Percentiles rank a stretch among this genome's conserved stretches.
Evolutionary conservation across 2,888 invertebrate species (phyloP).

Genomic region (Cryptus armator): DNA sequence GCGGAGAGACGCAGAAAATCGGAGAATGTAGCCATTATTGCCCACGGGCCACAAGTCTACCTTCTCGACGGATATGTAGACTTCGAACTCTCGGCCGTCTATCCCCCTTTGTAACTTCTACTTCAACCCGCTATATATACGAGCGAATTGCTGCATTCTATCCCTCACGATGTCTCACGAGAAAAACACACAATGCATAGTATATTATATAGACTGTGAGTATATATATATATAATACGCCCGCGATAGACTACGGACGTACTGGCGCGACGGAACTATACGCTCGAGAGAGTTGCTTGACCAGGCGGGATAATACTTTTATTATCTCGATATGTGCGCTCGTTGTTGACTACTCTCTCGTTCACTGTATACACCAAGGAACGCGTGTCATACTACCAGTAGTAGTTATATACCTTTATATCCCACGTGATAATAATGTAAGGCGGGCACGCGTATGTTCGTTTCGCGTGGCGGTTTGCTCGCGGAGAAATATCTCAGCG

Average conservation of each 20-base stretch:
- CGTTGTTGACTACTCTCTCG: slow-evolving; percentile 41
- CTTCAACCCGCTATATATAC: not conserved
- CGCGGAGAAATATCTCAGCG: slow-evolving; percentile 45
- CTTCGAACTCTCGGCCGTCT: slow-evolving; percentile 22
- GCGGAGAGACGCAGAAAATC: slow-evolving; percentile 77
- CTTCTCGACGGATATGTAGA: slow-evolving; percentile 46
- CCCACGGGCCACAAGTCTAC: slow-evolving; percentile 69
- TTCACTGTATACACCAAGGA: slow-evolving; percentile 10
- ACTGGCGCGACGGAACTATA: slow-evolving; percentile 48
- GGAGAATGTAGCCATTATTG: slow-evolving; percentile 80
- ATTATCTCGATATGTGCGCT: slow-evolving; percentile 65
- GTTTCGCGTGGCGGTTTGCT: slow-evolving; percentile 32
- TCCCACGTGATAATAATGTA: slow-evolving; percentile 57
- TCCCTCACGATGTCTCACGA: slow-evolving; percentile 48
- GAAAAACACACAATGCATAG: slow-evolving; percentile 43
- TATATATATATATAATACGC: slow-evolving; percentile 45
- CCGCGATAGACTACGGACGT: slow-evolving; percentile 54
- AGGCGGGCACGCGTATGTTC: slow-evolving; percentile 48
- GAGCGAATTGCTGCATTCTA: slow-evolving; percentile 57
- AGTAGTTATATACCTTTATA: slow-evolving; percentile 43
- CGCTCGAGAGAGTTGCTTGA: slow-evolving; percentile 77
- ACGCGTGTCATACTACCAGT: slow-evolving; percentile 62
- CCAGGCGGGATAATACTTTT: slow-evolving; percentile 69
- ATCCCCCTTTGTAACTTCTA: slow-evolving; percentile 7
- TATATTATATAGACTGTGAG: not conserved